Evolutionary conservation across 2,888 invertebrate genomes (phyloP).

Genomic region (Eupeodes luniger): DNA sequence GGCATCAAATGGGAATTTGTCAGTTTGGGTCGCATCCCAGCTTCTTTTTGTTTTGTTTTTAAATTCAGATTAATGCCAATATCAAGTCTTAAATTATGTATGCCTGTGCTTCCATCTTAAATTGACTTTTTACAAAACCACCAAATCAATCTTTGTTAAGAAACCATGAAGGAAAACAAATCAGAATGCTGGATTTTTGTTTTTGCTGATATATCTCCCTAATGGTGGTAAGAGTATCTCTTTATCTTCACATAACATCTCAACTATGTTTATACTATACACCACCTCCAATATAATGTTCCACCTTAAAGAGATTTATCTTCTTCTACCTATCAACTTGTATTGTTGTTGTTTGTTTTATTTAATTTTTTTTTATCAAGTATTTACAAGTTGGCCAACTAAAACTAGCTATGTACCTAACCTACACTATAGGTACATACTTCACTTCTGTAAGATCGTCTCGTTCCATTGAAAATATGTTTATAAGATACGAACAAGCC

Average conservation of each 20-base stretch:
- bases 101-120: background rate
- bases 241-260: constrained; percentile 56
- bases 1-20: too few species aligned
- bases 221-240: constrained; percentile 8
- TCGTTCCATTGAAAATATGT: background rate
- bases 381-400: constrained; percentile 44
- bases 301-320: constrained; percentile 63
- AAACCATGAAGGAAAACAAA: constrained; percentile 56
- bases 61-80: constrained; percentile 38
- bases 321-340: constrained; percentile 19
- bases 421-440: too few species aligned
- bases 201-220: constrained; percentile 3
- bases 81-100: constrained; percentile 1
- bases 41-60: too few species aligned
- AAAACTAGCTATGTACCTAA: background rate
- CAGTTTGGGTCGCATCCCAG: too few species aligned
- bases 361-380: background rate
- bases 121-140: background rate
- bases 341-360: background rate
- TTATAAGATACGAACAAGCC: constrained; percentile 29
- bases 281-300: constrained; percentile 51
- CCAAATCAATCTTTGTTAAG: constrained; percentile 41
- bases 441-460: background rate
- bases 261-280: constrained; percentile 55
- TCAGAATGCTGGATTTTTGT: constrained; percentile 40